Evolutionary conservation across 2,113 vertebrate species (phyloP).

Genomic region (Coptodon bakossiorum): DNA sequence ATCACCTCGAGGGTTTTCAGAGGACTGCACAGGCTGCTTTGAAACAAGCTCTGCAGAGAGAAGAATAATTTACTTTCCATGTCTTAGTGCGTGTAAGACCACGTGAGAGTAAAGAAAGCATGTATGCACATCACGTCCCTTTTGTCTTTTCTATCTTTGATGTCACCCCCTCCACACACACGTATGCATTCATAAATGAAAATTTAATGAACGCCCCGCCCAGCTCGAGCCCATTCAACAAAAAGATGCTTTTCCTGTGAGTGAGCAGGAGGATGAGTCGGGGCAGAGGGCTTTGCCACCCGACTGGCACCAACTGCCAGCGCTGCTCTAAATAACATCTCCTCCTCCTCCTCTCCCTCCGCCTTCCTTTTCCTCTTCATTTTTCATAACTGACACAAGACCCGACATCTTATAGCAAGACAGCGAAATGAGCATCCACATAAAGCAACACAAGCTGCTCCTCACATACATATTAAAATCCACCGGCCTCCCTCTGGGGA

Average conservation of each 20-base stretch:
- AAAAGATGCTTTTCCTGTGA: background rate
- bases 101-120: background rate
- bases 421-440: background rate
- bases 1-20: background rate
- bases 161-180: background rate
- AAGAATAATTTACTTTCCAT: background rate
- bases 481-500: conserved; percentile 4
- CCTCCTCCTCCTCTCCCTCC: background rate
- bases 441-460: background rate
- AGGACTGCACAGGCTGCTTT: background rate
- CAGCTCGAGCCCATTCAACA: conserved; percentile 21
- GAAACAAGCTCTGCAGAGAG: background rate
- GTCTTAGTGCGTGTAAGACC: background rate
- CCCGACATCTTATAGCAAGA: background rate
- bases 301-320: background rate
- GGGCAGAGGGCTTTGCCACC: background rate
- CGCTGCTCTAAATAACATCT: conserved; percentile 27
- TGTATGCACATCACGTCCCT: background rate
- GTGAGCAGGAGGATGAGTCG: background rate
- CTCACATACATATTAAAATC: background rate
- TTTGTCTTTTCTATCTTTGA: background rate
- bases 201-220: background rate
- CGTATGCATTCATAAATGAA: background rate
- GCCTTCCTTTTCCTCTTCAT: background rate
- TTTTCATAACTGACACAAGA: background rate